Evolutionary conservation across 2,797 vertebrate species (phyloP).

Genomic region (Dryobates pubescens): DNA sequence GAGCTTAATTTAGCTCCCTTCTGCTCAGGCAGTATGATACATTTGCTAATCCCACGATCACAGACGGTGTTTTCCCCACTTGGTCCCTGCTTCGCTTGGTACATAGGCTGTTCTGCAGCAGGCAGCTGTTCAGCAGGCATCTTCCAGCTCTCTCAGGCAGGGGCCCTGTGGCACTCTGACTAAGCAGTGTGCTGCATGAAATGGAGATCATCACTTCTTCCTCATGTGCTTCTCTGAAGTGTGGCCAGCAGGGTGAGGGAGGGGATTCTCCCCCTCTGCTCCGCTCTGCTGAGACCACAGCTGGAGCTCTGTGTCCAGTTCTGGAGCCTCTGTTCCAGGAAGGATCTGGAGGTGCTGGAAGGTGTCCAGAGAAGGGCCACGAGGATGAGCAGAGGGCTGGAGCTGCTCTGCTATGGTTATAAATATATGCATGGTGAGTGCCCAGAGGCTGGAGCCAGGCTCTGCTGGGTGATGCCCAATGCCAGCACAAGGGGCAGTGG

Average conservation of each 20-base stretch:
- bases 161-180: not conserved
- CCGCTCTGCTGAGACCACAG: too few relatives aligned
- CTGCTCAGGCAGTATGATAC: not conserved
- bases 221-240: not conserved
- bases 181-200: not conserved
- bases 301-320: too few relatives aligned
- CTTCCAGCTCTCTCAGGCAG: not conserved
- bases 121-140: conserved; percentile 1
- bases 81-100: not conserved
- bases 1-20: conserved; percentile 35
- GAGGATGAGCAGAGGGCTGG: too few relatives aligned
- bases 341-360: too few relatives aligned
- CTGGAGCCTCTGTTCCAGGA: too few relatives aligned
- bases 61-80: not conserved
- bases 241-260: rapidly evolving
- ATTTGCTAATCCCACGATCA: conserved; percentile 10
- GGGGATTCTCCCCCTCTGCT: too few relatives aligned
- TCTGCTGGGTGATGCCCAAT: too few relatives aligned
- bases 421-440: too few relatives aligned
- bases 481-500: too few relatives aligned
- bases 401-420: too few relatives aligned
- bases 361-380: too few relatives aligned
- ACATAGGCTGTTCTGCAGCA: not conserved
- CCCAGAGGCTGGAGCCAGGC: too few relatives aligned
- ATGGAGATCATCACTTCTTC: not conserved